Percentiles rank a stretch among this genome's conserved stretches.
These are phyloP conservation scores for Spilosoma lubricipeda DNA, from an alignment of 2,888 invertebrate genomes.

Conservation along the genomic window DNA sequence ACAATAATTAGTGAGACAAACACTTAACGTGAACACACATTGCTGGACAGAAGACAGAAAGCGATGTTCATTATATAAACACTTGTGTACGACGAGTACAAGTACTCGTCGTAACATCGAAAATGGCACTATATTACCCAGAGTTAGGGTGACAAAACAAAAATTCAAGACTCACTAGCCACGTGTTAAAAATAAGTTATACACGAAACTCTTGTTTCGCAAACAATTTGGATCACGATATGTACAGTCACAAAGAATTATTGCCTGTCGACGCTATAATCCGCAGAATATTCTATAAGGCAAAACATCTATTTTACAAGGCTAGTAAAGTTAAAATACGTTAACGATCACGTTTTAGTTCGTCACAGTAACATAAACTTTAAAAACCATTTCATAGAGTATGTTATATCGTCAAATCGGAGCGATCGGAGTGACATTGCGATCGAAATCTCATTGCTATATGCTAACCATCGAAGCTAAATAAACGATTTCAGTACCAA, in stretches of 20 bases:
- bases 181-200: slow-evolving; percentile 43
- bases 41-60: slow-evolving; percentile 49
- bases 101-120: slow-evolving; percentile 63
- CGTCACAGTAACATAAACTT: slow-evolving; percentile 50
- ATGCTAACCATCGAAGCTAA: slow-evolving; percentile 49
- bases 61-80: slow-evolving; percentile 46
- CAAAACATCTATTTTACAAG: slow-evolving; percentile 43
- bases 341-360: slow-evolving; percentile 35
- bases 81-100: slow-evolving; percentile 43
- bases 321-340: slow-evolving; percentile 44
- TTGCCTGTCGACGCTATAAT: slow-evolving; percentile 34
- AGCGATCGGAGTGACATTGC: slow-evolving; percentile 33
- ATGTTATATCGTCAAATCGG: slow-evolving; percentile 33
- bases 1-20: slow-evolving; percentile 41
- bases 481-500: slow-evolving; percentile 33
- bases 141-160: slow-evolving; percentile 54
- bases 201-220: slow-evolving; percentile 49
- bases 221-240: slow-evolving; percentile 61
- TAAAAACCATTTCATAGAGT: slow-evolving; percentile 42
- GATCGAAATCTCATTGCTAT: slow-evolving; percentile 37
- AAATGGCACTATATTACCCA: slow-evolving; percentile 77
- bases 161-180: slow-evolving; percentile 51
- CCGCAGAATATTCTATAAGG: slow-evolving; percentile 24
- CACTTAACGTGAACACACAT: slow-evolving; percentile 52
- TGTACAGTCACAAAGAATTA: slow-evolving; percentile 59